phyloP scores from a whole-genome alignment of 2,113 vertebrate species.

The Hippocampus barbouri region DNA sequence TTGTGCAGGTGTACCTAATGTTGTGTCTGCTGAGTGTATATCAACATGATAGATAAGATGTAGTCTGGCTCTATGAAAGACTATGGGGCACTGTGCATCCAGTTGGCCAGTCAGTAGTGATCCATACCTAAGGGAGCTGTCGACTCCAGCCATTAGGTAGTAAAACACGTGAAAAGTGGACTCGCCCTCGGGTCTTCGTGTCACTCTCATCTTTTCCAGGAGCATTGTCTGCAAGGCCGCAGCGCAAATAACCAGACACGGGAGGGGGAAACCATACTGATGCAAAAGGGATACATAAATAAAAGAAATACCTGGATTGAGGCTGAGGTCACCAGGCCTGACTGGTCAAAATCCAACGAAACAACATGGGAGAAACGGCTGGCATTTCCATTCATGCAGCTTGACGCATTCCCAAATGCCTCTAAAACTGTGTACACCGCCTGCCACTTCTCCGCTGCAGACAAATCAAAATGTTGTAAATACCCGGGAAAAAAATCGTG shows the following conservation, averaged over 20 bases:
- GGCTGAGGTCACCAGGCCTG: constrained; percentile 91
- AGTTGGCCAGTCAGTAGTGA: constrained; percentile 15
- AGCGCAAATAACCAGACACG: constrained; percentile 7
- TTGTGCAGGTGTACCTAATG: background rate
- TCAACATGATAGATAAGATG: background rate
- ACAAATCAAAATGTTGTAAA: background rate
- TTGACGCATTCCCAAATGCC: constrained; percentile 90
- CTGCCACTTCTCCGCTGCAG: constrained; percentile 91
- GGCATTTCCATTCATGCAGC: constrained; percentile 84
- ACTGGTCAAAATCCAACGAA: constrained; percentile 95
- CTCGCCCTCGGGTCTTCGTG: constrained; percentile 79
- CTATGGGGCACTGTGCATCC: constrained; percentile 6
- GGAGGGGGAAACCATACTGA: background rate
- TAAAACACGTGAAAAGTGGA: constrained; percentile 93
- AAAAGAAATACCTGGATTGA: constrained; percentile 84
- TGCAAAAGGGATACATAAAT: background rate
- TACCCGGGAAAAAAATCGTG: background rate
- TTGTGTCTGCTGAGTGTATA: background rate
- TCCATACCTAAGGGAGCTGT: constrained; percentile 81
- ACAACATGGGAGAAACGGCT: constrained; percentile 93
- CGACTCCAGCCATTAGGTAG: constrained; percentile 89
- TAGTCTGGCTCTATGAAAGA: background rate
- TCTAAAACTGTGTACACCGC: constrained; percentile 90
- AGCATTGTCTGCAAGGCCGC: constrained; percentile 82
- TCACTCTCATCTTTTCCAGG: constrained; percentile 88